Evolutionary conservation across 1,140 invertebrate genomes (phyloP).

Genomic region (Apis laboriosa): DNA sequence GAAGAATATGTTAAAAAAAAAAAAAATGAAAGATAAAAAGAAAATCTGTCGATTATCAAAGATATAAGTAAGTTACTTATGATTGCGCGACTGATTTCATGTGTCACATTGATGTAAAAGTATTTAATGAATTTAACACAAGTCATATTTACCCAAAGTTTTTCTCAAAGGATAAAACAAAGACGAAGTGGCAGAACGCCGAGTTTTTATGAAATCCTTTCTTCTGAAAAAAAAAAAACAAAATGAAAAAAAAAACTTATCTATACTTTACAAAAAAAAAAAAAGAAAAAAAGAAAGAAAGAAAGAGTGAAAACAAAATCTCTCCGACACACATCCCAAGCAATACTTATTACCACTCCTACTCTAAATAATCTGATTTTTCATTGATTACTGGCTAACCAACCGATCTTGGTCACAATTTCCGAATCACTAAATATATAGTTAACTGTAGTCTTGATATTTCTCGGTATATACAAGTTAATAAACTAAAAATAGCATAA

Average conservation of each 20-base stretch:
- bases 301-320: constrained; percentile 22
- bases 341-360: constrained; percentile 51
- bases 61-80: constrained; percentile 43
- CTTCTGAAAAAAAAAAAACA: neutral
- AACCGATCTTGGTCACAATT: constrained; percentile 67
- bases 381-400: constrained; percentile 59
- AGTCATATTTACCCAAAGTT: constrained; percentile 52
- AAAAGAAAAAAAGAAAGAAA: constrained; percentile 27
- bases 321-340: constrained; percentile 64
- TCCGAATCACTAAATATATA: constrained; percentile 68
- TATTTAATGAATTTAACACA: constrained; percentile 61
- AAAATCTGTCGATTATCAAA: constrained; percentile 20
- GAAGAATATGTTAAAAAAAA: constrained; percentile 11
- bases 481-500: constrained; percentile 76
- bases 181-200: constrained; percentile 44
- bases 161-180: constrained; percentile 23
- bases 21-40: constrained; percentile 4
- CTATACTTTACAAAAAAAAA: too few species aligned
- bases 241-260: too few species aligned
- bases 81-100: constrained; percentile 60
- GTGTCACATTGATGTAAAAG: constrained; percentile 62
- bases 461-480: constrained; percentile 74
- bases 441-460: constrained; percentile 72
- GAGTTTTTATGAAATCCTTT: constrained; percentile 60
- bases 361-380: constrained; percentile 60